A percentile compares a stretch with the other conserved stretches of the same genome.
Conservation (phyloP, 2,797 vertebrate species). For the Arnoldichthys spilopterus region DNA sequence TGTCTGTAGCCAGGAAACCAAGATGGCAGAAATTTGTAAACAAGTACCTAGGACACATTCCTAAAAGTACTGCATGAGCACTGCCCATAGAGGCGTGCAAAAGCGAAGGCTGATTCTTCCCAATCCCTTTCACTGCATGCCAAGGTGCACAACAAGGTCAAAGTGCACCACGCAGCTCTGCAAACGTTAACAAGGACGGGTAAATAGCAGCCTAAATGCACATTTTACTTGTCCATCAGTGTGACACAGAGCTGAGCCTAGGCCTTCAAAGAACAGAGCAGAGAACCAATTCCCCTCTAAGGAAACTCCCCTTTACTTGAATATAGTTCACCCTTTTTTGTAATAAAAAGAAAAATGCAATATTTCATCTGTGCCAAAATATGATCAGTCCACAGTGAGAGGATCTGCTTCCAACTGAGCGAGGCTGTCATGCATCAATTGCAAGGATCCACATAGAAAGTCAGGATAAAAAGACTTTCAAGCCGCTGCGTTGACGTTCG, state of each 20-base stretch:
- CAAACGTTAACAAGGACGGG: constrained; percentile 56
- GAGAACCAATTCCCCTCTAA: not conserved
- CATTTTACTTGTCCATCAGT: not conserved
- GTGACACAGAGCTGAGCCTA: not conserved
- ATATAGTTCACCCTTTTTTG: not conserved
- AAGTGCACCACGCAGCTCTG: constrained; percentile 71
- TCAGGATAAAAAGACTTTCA: constrained; percentile 5
- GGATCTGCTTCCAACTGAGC: not conserved
- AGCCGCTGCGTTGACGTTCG: not conserved
- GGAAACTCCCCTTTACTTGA: not conserved
- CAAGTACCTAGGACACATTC: constrained; percentile 76
- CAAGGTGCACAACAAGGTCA: constrained; percentile 72
- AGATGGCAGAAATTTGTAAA: constrained; percentile 70
- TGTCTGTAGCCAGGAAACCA: constrained; percentile 70
- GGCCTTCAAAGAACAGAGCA: not conserved
- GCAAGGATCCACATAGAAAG: not conserved
- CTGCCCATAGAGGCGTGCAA: constrained; percentile 53
- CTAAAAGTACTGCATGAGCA: constrained; percentile 68
- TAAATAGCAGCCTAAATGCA: constrained; percentile 29
- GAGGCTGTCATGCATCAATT: not conserved
- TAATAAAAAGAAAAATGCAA: not conserved
- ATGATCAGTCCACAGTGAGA: not conserved
- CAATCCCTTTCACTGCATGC: constrained; percentile 69
- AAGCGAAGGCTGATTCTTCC: constrained; percentile 63
- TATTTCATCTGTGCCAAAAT: not conserved